Evolutionary conservation across 2,888 invertebrate species (phyloP), one percentile per base, ranked within the genome.

Genomic region (Plebejus anna): DNA sequence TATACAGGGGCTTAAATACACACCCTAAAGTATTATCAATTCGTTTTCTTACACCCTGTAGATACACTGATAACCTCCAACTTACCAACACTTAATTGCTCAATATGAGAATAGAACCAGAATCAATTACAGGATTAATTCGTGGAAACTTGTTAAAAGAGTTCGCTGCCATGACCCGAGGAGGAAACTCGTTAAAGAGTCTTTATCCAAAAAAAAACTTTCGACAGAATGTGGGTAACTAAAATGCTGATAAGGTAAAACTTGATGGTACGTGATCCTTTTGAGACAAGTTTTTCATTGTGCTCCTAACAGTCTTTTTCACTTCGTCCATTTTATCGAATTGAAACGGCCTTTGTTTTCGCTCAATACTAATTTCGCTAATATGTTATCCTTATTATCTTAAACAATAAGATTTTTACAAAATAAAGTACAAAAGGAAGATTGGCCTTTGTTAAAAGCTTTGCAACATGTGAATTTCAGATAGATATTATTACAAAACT

Each of bases 131-230:
- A 79, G 77, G 76, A 79, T 80, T 78, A 76, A 78, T 79, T 78
- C 72, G 79, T 76, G 75, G 75, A 77, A 80, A 77, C 78, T 78
- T 77, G 77, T 79, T 79, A 76, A 76, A 79, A 79, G 77, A 79
- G 78, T 81, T 80, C 77, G 75, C 75, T 78, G 78, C 76, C 77
- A 80, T 79, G 76, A 77, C 73, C 78, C 77, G 77, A 70, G 78
- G 78, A 82, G 80, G 78, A 80, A 85, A 84, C 84, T 85, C 82
- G 83, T 84, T 84, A 84, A 80, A 78, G 79, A 82, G 81, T 81
- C 84, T 83, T 83, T 82, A 83, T 83, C 81, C 81, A 79, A 81
- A 82, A 84, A 84, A 81, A 84, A 81, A 83, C 85, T 84, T 83
- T 81, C 81, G 81, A 78, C 78, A 78, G 82, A 82, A 83, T 83